A percentile compares a stretch with the other conserved stretches of the same genome.
phyloP scores from a whole-genome alignment of 2,888 invertebrate genomes.

The Noctua comes region DNA sequence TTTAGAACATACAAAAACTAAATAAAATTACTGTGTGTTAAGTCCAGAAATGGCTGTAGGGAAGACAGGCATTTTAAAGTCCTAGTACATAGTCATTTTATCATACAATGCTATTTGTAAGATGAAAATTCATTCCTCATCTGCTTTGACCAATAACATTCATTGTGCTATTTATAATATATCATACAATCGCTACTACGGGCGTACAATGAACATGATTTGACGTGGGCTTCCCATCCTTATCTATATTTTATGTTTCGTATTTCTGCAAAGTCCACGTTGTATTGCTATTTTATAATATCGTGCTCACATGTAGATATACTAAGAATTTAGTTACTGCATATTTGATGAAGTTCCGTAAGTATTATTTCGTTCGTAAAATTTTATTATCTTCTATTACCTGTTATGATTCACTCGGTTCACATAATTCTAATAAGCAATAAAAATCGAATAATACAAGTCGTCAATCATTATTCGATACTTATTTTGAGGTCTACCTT shows the following conservation, averaged over 20 bases:
- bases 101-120: neutral
- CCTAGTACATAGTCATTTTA: neutral
- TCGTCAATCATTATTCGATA: neutral
- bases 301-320: neutral
- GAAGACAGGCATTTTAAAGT: neutral
- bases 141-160: neutral
- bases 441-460: conserved; percentile 1
- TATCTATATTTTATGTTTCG: conserved; percentile 8
- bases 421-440: neutral
- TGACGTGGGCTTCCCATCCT: neutral
- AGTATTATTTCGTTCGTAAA: neutral
- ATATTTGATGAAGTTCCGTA: neutral
- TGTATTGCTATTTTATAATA: conserved; percentile 25
- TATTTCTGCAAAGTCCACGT: conserved; percentile 12
- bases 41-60: neutral
- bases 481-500: neutral
- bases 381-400: neutral
- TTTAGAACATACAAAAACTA: neutral
- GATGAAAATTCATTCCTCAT: neutral
- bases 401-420: no score
- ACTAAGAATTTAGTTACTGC: neutral
- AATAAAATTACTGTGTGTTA: neutral
- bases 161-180: conserved; percentile 3
- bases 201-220: conserved; percentile 11
- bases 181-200: neutral